phyloP scores from a whole-genome alignment of 2,113 vertebrate species.

The Clinocottus analis region DNA sequence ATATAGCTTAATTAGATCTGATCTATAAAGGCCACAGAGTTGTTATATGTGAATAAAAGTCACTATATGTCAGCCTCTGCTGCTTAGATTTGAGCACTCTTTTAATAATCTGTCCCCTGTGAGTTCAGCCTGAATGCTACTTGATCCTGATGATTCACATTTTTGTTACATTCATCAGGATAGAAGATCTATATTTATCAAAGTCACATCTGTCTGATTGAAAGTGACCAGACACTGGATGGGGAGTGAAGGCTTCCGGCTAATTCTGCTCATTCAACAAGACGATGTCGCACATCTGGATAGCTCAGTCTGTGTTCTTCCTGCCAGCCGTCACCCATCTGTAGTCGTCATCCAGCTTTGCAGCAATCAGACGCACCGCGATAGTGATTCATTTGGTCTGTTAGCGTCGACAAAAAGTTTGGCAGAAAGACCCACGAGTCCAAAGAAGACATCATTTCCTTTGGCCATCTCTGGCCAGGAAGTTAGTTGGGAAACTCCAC shows the following conservation, averaged over 20 bases:
- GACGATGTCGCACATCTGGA: background rate
- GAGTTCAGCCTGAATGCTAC: background rate
- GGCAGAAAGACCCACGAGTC: slow-evolving; percentile 16
- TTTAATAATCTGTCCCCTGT: background rate
- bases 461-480: slow-evolving; percentile 43
- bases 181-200: slow-evolving; percentile 42
- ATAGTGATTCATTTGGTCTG: background rate
- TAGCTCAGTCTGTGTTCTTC: background rate
- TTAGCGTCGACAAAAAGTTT: background rate
- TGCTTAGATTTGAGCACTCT: background rate
- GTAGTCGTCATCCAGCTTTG: background rate
- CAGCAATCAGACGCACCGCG: background rate
- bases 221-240: slow-evolving; percentile 17
- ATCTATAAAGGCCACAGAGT: background rate
- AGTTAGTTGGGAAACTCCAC: slow-evolving; percentile 64
- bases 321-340: background rate
- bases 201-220: slow-evolving; percentile 44
- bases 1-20: background rate
- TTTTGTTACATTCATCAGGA: slow-evolving; percentile 8
- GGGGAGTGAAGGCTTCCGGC: slow-evolving; percentile 14
- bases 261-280: slow-evolving; percentile 16
- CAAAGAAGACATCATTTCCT: slow-evolving; percentile 35
- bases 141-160: background rate
- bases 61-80: too few relatives aligned
- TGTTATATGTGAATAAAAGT: background rate